Percentiles rank a stretch among this genome's conserved stretches.
Evolutionary conservation across 1,140 invertebrate species (phyloP).

Genomic region (Magallana ariakensis): DNA sequence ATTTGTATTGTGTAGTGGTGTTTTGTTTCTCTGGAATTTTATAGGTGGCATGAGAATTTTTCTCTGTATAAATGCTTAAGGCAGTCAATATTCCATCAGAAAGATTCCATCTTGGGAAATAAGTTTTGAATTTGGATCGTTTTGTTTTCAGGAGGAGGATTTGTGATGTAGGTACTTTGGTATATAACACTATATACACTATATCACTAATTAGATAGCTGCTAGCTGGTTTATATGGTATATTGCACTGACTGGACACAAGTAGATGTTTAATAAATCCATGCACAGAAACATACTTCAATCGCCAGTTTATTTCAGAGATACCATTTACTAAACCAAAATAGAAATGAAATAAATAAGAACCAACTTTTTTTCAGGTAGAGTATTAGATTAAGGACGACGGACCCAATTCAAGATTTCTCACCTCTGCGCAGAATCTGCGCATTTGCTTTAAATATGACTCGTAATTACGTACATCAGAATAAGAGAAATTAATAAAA

Average conservation of each 20-base stretch:
- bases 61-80: background rate
- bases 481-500: no score
- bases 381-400: no score
- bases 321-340: no score
- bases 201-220: background rate
- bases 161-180: slow-evolving; percentile 13
- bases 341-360: no score
- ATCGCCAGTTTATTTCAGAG: no score
- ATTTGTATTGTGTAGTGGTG: background rate
- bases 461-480: no score
- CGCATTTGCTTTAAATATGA: no score
- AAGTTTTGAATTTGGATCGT: background rate
- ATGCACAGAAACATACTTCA: background rate
- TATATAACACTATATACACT: background rate
- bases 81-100: background rate
- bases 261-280: background rate
- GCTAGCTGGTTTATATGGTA: background rate
- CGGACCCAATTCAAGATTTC: no score
- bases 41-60: slow-evolving; percentile 12
- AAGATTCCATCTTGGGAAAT: background rate
- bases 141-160: slow-evolving; percentile 22
- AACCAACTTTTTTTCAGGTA: no score
- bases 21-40: background rate
- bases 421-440: no score
- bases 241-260: background rate